phyloP scores from a whole-genome alignment of 2,113 vertebrate genomes.

The Thryonomys swinderianus region DNA sequence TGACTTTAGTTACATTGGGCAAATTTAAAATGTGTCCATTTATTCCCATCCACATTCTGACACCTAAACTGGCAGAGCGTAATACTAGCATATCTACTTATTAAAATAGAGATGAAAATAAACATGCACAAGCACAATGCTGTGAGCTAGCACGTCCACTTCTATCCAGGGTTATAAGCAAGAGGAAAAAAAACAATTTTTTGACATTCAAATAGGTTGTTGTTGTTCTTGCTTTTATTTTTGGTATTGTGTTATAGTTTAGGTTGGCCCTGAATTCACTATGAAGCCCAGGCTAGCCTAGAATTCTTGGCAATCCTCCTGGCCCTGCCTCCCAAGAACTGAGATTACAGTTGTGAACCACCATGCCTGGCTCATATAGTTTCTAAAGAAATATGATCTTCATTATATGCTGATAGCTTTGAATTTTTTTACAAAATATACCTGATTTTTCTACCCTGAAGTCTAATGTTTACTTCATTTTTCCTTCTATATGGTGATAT shows the following conservation, averaged over 20 bases:
- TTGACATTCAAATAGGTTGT: too few relatives aligned
- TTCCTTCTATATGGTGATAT: not conserved
- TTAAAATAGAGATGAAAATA: constrained; percentile 53
- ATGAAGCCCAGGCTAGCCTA: too few relatives aligned
- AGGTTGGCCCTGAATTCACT: too few relatives aligned
- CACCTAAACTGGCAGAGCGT: not conserved
- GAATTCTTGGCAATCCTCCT: too few relatives aligned
- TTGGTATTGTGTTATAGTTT: too few relatives aligned
- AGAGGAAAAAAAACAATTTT: constrained; percentile 1
- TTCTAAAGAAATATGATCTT: not conserved
- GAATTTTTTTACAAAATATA: not conserved
- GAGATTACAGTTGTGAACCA: too few relatives aligned
- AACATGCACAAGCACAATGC: not conserved
- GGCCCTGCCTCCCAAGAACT: too few relatives aligned
- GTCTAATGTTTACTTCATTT: not conserved
- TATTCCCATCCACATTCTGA: not conserved
- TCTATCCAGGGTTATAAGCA: not conserved
- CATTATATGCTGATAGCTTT: not conserved
- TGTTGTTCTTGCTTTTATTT: too few relatives aligned
- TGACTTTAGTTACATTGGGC: not conserved
- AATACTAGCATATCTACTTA: not conserved
- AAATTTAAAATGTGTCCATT: not conserved
- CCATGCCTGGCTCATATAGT: too few relatives aligned
- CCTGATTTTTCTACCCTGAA: not conserved
- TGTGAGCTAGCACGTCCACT: not conserved